Evolutionary conservation across 1,140 invertebrate genomes (phyloP).

Genomic region (Paralvinella palmiformis): DNA sequence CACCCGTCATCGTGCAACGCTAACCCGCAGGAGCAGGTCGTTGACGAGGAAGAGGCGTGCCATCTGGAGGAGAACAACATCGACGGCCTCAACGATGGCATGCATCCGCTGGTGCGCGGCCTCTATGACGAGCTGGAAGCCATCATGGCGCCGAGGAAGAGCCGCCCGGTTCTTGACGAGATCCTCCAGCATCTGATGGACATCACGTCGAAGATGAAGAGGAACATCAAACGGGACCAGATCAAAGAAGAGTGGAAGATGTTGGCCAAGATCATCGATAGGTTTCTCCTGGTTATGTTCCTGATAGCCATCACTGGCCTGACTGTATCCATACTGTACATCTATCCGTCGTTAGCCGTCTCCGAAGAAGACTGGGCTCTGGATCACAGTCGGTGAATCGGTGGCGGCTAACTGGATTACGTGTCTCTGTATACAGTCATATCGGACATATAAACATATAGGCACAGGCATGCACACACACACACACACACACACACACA

Average conservation of each 20-base stretch:
- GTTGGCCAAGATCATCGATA: slow-evolving; percentile 15
- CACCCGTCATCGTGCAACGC: background rate
- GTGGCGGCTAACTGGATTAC: background rate
- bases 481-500: slow-evolving; percentile 1
- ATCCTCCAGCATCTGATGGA: slow-evolving; percentile 5
- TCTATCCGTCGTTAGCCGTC: slow-evolving; percentile 7
- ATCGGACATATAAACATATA: background rate
- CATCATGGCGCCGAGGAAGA: slow-evolving; percentile 2
- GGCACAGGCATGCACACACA: background rate
- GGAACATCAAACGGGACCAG: background rate
- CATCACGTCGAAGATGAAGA: slow-evolving; percentile 7
- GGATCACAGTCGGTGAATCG: background rate
- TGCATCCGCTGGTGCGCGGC: background rate
- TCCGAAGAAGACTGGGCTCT: background rate
- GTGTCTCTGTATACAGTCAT: background rate
- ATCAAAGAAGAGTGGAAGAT: slow-evolving; percentile 16
- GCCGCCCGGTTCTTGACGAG: slow-evolving; percentile 7
- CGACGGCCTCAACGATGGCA: background rate
- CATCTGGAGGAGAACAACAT: too few species aligned
- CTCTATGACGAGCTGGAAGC: slow-evolving; percentile 10
- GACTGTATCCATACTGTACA: slow-evolving; percentile 15
- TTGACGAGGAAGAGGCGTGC: too few species aligned
- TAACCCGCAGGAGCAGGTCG: too few species aligned
- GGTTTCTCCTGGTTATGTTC: slow-evolving; percentile 12
- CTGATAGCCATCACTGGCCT: slow-evolving; percentile 3